Evolutionary conservation across 2,797 vertebrate genomes (phyloP), one percentile per base, ranked within the genome.

Genomic region (Pantherophis vulpinus): DNA sequence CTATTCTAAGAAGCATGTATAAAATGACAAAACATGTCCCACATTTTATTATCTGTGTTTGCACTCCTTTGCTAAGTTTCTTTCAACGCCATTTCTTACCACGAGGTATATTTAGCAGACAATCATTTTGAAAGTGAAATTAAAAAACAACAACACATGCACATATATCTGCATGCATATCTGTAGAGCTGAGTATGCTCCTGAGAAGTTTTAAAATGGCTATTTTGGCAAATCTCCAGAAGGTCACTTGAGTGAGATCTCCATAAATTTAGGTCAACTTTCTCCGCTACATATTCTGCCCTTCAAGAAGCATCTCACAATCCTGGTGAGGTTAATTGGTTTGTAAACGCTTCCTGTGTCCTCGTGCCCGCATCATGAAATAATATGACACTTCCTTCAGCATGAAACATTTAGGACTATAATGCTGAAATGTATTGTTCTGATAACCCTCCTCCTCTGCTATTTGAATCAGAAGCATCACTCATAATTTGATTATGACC

Each of bases 231-330:
- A 95, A 96, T 95, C 79, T 96, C 93, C 92, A 94, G 37, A 90
- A 94, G 95, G 51, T 95, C 90, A 59, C 91, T 96, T 96, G 93
- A 88, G 63, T 91, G 93, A 96, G 96, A 95, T 61, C 29, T 83
- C 13, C 93, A 94, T 94, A 95, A 97, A 95, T 97, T 95, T 95
- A 93, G 91, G 96, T 94, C 95, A 95, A 47, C 95, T 90, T 23
- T 95, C 90, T 94, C 94, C 29, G 93, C 92, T 60, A 92, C 95
- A 95, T 94, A 96, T 95, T 95, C 91, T 12, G 3, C 95, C 96
- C 96, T 95, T n/a, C 93, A 96, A 95, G 83, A 86, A 95, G 70
- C 92, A 58, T 58, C 58, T 58, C 58, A 23, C 79, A 96, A 94
- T 70, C 95, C 90, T 59, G 60, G 37, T 94, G 94, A 95, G 94